Conservation (phyloP, 1,140 invertebrate genomes). For the Copidosoma floridanum region DNA sequence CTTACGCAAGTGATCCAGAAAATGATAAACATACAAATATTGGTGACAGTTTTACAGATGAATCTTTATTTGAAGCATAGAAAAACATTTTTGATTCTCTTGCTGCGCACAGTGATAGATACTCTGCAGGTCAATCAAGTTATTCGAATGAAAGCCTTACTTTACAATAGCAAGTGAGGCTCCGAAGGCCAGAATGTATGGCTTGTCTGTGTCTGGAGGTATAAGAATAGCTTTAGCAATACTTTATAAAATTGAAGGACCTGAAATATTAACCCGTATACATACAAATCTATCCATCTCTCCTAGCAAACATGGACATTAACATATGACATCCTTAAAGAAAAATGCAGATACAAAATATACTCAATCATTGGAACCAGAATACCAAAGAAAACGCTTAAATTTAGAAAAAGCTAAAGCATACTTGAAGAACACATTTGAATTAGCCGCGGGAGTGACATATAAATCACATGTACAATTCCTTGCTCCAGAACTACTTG, state of each 20-base stretch:
- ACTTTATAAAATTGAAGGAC: neutral
- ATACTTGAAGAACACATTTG: conserved; percentile 17
- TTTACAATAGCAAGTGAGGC: neutral
- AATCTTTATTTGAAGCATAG: neutral
- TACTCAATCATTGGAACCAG: neutral
- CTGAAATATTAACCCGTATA: neutral
- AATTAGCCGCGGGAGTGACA: conserved; percentile 7
- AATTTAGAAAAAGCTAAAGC: neutral
- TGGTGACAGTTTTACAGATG: conserved; percentile 1
- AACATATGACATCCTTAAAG: neutral
- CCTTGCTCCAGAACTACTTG: neutral
- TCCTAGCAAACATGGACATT: neutral
- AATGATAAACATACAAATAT: conserved; percentile 1
- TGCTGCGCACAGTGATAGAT: neutral
- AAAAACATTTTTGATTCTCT: conserved; percentile 2
- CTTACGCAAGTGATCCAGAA: neutral
- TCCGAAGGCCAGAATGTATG: neutral
- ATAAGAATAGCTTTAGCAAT: neutral
- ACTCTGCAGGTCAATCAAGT: neutral
- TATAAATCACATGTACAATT: conserved; percentile 15
- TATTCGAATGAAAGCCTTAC: neutral
- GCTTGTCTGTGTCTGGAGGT: neutral
- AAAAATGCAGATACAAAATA: neutral
- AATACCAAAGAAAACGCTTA: conserved; percentile 3
- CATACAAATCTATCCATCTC: neutral